phyloP scores from a whole-genome alignment of 30 jellyfish, hydroid and myxozoan species.

The Aurelia aurita complex sp. Pacific region DNA sequence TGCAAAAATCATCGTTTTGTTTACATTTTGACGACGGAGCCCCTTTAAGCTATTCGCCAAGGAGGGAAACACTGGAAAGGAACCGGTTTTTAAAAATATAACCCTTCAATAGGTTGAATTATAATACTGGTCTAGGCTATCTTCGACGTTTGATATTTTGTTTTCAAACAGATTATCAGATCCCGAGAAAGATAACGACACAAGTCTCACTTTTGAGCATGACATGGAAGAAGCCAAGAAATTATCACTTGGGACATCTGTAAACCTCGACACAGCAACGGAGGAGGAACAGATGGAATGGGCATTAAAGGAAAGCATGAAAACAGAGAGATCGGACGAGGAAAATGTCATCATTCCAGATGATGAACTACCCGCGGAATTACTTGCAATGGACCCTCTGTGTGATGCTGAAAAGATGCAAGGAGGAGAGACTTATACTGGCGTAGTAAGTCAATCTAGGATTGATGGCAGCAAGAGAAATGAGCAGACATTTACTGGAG shows the following conservation, averaged over 20 bases:
- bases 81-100: no score
- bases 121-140: not conserved
- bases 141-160: not conserved
- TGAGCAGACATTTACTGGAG: conserved; percentile 28
- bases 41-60: no score
- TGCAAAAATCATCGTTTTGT: no score
- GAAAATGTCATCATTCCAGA: not conserved
- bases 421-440: not conserved
- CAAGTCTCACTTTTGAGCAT: conserved; percentile 24
- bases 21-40: no score
- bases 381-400: conserved; percentile 16
- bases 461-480: not conserved
- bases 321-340: not conserved
- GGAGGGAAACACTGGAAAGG: no score
- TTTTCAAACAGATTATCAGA: conserved; percentile 22
- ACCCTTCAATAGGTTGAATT: no score
- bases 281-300: conserved; percentile 68
- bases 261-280: conserved; percentile 37
- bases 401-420: not conserved
- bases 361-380: conserved; percentile 12
- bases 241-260: conserved; percentile 2
- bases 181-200: conserved; percentile 22
- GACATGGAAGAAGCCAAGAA: conserved; percentile 40
- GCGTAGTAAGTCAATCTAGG: not conserved
- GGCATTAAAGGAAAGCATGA: conserved; percentile 63